phyloP scores from a whole-genome alignment of 2,888 invertebrate genomes.

The Alcis repandata region DNA sequence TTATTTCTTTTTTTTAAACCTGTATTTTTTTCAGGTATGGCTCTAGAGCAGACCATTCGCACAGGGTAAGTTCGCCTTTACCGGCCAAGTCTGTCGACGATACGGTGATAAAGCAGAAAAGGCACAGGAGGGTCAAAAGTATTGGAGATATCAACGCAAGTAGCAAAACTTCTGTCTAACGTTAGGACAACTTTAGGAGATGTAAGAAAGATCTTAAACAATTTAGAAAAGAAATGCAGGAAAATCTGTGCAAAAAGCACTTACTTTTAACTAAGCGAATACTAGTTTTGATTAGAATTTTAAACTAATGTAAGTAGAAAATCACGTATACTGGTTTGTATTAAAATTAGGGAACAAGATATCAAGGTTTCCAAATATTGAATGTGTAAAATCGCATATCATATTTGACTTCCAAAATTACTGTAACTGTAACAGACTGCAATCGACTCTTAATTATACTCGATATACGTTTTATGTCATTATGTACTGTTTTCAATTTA shows the following conservation, averaged over 20 bases:
- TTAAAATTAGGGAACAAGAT: conserved; percentile 16
- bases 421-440: conserved; percentile 50
- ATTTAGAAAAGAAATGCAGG: not conserved
- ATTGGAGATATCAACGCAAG: conserved; percentile 91
- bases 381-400: conserved; percentile 57
- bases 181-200: not conserved
- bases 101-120: conserved; percentile 78
- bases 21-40: conserved; percentile 66
- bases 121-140: conserved; percentile 90
- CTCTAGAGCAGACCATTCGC: conserved; percentile 77
- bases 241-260: conserved; percentile 26
- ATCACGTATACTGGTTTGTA: conserved; percentile 24
- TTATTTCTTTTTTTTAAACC: not conserved
- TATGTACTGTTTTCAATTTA: conserved; percentile 36
- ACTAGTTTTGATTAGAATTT: not conserved
- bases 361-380: conserved; percentile 16
- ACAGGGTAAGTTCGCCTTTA: conserved; percentile 81
- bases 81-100: conserved; percentile 82
- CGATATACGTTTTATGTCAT: no score
- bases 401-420: conserved; percentile 45
- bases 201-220: no score
- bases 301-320: conserved; percentile 26
- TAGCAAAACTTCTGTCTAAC: conserved; percentile 77
- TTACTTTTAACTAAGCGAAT: not conserved
- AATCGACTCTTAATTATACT: conserved; percentile 25